Conservation (phyloP, 2,888 invertebrate species). For the Drosophila pseudotakahashii region DNA sequence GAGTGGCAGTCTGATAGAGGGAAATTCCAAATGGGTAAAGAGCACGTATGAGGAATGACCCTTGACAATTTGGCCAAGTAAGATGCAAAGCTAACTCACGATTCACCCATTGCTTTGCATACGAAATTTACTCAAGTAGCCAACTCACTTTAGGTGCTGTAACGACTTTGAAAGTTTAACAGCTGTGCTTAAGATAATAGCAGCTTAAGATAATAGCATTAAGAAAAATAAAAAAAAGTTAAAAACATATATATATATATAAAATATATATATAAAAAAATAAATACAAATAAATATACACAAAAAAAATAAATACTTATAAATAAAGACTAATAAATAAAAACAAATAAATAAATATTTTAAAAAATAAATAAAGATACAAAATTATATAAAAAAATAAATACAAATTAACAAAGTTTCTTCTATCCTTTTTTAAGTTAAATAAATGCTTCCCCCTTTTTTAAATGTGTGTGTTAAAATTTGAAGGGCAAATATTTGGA, state of each 20-base stretch:
- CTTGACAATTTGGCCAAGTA: slow-evolving; percentile 36
- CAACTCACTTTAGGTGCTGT: neutral
- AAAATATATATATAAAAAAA: too few species aligned
- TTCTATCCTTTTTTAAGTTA: too few species aligned
- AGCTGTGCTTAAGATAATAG: neutral
- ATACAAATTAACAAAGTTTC: too few species aligned
- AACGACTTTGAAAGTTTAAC: neutral
- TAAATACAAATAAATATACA: too few species aligned
- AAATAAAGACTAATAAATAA: too few species aligned
- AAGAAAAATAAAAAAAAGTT: neutral
- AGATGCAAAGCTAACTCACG: slow-evolving; percentile 8
- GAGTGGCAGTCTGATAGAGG: neutral
- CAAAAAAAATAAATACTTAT: too few species aligned
- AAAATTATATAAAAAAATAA: too few species aligned
- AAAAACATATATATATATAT: too few species aligned
- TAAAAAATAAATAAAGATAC: too few species aligned
- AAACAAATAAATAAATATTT: too few species aligned
- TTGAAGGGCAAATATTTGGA: neutral
- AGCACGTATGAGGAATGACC: slow-evolving; percentile 34
- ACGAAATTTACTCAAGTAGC: slow-evolving; percentile 1
- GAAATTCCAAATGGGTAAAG: neutral
- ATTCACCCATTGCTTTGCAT: slow-evolving; percentile 8
- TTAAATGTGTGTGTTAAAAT: too few species aligned
- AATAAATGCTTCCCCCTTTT: too few species aligned
- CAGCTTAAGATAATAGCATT: neutral